These are phyloP conservation scores for Schizotus pectinicornis DNA, from an alignment of 2,888 invertebrate genomes.

Conservation along the genomic window DNA sequence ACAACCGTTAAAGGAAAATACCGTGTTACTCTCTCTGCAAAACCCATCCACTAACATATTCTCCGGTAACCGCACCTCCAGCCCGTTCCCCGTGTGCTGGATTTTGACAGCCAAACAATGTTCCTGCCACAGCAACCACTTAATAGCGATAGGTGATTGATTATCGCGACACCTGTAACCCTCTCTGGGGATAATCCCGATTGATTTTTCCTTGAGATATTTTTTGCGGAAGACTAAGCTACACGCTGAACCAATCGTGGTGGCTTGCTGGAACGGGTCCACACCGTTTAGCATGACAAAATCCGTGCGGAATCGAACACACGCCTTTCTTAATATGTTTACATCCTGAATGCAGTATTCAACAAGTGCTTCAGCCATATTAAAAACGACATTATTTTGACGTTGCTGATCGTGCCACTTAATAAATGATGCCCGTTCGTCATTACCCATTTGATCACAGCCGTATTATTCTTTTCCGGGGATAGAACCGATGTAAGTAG, in stretches of 20 bases:
- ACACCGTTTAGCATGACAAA: too few relatives aligned
- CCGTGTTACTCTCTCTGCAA: slow-evolving; percentile 4
- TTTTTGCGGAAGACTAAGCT: not conserved
- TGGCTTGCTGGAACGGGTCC: not conserved
- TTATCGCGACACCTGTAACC: not conserved
- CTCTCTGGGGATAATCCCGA: not conserved
- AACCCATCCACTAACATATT: slow-evolving; percentile 3
- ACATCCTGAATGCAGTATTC: too few relatives aligned
- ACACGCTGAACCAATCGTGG: not conserved
- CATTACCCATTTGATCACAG: too few relatives aligned
- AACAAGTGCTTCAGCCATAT: too few relatives aligned
- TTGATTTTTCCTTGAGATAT: slow-evolving; percentile 1
- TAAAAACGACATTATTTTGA: too few relatives aligned
- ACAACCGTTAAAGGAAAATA: slow-evolving; percentile 5
- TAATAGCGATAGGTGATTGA: not conserved
- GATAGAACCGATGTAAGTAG: too few relatives aligned
- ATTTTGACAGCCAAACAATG: not conserved
- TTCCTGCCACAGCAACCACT: not conserved
- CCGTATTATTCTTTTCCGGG: too few relatives aligned
- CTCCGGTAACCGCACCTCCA: not conserved
- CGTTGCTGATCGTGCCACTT: too few relatives aligned
- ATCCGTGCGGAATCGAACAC: too few relatives aligned
- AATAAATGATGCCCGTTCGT: too few relatives aligned
- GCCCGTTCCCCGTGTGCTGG: not conserved
- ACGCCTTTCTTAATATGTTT: too few relatives aligned